Conservation (phyloP, 1,140 invertebrate species). For the Harlomillsia oculata region DNA sequence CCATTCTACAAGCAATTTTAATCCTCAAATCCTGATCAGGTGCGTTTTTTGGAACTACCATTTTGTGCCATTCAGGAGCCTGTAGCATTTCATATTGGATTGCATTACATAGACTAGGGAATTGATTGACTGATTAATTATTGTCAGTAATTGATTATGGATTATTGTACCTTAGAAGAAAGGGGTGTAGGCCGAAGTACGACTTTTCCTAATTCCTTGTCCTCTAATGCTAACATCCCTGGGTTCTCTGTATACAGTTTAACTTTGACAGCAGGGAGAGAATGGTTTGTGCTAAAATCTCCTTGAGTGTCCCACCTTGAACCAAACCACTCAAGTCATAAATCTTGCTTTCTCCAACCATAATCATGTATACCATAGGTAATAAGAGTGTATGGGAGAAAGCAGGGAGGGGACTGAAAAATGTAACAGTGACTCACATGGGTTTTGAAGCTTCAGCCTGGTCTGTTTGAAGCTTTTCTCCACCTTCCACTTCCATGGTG, state of each 20-base stretch:
- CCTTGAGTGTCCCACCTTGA: conserved; percentile 91
- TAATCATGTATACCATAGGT: not conserved
- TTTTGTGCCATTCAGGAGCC: conserved; percentile 94
- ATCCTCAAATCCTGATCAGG: conserved; percentile 92
- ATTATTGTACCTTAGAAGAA: conserved; percentile 74
- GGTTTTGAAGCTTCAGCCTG: conserved; percentile 98
- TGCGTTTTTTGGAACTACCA: conserved; percentile 88
- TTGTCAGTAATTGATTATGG: no score
- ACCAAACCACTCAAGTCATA: not conserved
- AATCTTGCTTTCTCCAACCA: no score
- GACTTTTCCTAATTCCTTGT: conserved; percentile 95
- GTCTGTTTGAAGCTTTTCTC: conserved; percentile 97
- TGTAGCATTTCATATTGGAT: conserved; percentile 41
- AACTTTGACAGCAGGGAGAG: conserved; percentile 92
- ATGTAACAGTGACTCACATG: conserved; percentile 63
- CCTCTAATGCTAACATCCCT: conserved; percentile 92
- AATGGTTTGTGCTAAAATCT: conserved; percentile 95
- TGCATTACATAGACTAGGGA: not conserved
- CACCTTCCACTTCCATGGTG: conserved; percentile 98
- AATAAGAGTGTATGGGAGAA: no score
- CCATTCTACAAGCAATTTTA: conserved; percentile 95
- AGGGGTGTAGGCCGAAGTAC: conserved; percentile 81
- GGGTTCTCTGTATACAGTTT: conserved; percentile 96
- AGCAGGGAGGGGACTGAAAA: no score
- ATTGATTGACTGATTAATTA: not conserved